These are phyloP conservation scores for Drosophila micromelanica DNA, from an alignment of 1,140 invertebrate genomes.

Conservation along the genomic window DNA sequence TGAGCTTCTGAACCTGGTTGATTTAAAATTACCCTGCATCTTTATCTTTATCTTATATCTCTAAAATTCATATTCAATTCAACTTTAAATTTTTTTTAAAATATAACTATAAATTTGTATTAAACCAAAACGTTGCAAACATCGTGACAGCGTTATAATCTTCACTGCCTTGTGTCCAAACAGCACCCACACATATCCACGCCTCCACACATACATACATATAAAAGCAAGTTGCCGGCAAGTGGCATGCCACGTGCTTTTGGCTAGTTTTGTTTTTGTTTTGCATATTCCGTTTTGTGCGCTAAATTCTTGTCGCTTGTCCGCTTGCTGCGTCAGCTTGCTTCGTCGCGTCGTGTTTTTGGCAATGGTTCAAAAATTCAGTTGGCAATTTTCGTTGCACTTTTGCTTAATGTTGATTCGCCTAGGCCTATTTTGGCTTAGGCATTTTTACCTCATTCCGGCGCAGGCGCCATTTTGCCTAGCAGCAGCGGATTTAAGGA, in stretches of 20 bases:
- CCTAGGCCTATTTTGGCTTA: conserved; percentile 69
- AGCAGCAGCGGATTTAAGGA: conserved; percentile 3
- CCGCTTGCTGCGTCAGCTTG: conserved; percentile 50
- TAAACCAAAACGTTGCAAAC: neutral
- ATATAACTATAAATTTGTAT: neutral
- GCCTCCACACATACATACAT: conserved; percentile 15
- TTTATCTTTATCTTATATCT: no score
- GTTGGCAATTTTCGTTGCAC: conserved; percentile 61
- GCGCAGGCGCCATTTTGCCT: conserved; percentile 68
- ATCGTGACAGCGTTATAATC: conserved; percentile 22
- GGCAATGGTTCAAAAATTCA: conserved; percentile 56
- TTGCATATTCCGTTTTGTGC: conserved; percentile 53
- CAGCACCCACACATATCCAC: neutral
- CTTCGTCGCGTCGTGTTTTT: conserved; percentile 54
- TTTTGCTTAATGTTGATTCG: conserved; percentile 76
- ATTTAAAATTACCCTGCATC: neutral
- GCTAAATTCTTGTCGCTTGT: conserved; percentile 20
- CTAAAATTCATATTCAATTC: no score
- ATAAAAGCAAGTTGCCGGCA: conserved; percentile 31
- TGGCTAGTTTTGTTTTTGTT: conserved; percentile 53
- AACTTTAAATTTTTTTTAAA: no score
- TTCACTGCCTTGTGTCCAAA: neutral
- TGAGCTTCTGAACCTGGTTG: neutral
- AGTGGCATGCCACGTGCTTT: conserved; percentile 44
- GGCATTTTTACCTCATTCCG: conserved; percentile 29